These are phyloP conservation scores for Cephalotes varians DNA, from an alignment of 2,888 invertebrate species.

Conservation along the genomic window DNA sequence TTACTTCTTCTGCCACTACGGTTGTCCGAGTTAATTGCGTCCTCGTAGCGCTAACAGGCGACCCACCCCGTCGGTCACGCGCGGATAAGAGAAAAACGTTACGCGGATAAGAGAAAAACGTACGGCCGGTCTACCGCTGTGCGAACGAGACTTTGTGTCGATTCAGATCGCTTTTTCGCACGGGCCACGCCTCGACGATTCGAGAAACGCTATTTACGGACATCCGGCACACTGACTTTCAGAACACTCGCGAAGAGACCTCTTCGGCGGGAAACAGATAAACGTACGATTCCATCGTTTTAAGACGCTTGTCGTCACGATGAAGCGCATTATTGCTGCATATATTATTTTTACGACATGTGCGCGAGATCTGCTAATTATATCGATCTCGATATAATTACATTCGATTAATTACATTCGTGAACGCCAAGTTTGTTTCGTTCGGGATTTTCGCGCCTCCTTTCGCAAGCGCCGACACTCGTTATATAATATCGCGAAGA, in stretches of 20 bases:
- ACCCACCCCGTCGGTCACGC: conserved; percentile 46
- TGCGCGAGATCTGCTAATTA: conserved; percentile 1
- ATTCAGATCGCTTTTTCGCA: conserved; percentile 46
- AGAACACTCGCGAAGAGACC: background rate
- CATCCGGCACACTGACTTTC: conserved; percentile 2
- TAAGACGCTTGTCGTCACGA: background rate
- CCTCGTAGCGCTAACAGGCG: conserved; percentile 71
- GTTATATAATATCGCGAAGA: conserved; percentile 25
- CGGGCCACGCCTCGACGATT: conserved; percentile 37
- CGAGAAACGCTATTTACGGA: conserved; percentile 47
- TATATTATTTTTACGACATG: background rate
- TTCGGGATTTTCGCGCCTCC: conserved; percentile 43
- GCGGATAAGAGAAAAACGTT: conserved; percentile 50
- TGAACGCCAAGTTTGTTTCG: conserved; percentile 24
- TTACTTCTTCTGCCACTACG: conserved; percentile 70
- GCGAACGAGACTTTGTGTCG: conserved; percentile 41
- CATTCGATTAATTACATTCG: conserved; percentile 24
- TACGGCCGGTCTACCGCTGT: conserved; percentile 16
- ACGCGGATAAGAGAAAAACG: conserved; percentile 49
- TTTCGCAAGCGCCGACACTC: conserved; percentile 28
- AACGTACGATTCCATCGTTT: background rate
- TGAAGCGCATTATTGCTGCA: background rate
- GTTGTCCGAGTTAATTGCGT: conserved; percentile 75
- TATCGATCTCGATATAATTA: conserved; percentile 27
- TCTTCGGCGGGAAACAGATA: background rate